phyloP scores from a whole-genome alignment of 2,797 vertebrate species.

The Acrossocheilus fasciatus region DNA sequence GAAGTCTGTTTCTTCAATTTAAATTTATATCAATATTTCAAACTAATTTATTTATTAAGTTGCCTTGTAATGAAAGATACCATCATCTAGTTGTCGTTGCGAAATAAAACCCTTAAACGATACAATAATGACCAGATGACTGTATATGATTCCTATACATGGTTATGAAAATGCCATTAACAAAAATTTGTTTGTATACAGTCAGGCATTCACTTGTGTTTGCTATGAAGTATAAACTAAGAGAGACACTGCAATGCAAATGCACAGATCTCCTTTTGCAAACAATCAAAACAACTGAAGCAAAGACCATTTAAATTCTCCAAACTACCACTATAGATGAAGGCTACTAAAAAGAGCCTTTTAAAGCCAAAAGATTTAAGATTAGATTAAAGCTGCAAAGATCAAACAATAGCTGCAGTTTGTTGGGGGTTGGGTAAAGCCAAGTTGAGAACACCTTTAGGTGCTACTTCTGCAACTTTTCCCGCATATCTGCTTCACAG shows the following conservation, averaged over 20 bases:
- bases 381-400: slow-evolving; percentile 48
- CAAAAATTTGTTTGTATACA: background rate
- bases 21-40: background rate
- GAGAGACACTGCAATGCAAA: background rate
- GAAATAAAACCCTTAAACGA: background rate
- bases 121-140: background rate
- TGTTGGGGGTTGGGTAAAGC: background rate
- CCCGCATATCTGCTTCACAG: background rate
- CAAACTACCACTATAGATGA: slow-evolving; percentile 61
- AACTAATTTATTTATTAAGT: background rate
- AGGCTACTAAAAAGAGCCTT: slow-evolving; percentile 66
- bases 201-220: background rate
- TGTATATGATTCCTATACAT: background rate
- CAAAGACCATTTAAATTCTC: slow-evolving; percentile 64
- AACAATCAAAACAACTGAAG: slow-evolving; percentile 52
- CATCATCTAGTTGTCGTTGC: background rate
- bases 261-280: slow-evolving; percentile 39
- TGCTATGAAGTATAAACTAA: background rate
- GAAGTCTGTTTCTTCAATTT: background rate
- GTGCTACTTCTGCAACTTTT: background rate
- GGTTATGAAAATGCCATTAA: background rate
- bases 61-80: background rate
- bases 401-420: slow-evolving; percentile 6
- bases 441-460: slow-evolving; percentile 2
- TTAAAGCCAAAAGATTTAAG: slow-evolving; percentile 46